Conservation (phyloP, 2,888 invertebrate species). For the Mechanitis mazaeus region DNA sequence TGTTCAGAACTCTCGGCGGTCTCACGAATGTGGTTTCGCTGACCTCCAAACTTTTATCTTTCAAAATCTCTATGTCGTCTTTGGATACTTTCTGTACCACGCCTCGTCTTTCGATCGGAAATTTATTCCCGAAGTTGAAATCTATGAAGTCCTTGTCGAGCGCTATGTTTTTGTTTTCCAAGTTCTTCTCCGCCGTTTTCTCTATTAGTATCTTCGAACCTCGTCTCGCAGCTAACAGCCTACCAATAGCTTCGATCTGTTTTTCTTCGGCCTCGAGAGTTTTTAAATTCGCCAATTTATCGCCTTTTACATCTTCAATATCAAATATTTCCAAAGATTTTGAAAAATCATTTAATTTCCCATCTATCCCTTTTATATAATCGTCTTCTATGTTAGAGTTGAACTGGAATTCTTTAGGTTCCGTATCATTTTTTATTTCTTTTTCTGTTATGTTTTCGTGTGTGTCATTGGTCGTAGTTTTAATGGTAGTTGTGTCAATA, state of each 20-base stretch:
- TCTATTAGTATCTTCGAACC: constrained; percentile 60
- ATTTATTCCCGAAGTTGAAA: constrained; percentile 61
- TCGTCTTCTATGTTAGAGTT: constrained; percentile 42
- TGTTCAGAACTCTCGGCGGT: constrained; percentile 61
- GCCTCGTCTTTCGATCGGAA: constrained; percentile 59
- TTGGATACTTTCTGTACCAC: constrained; percentile 61
- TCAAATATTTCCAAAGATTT: constrained; percentile 66
- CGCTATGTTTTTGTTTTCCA: constrained; percentile 58
- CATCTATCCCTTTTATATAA: constrained; percentile 62
- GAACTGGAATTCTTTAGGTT: constrained; percentile 41
- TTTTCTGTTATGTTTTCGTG: constrained; percentile 31
- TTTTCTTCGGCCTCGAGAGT: constrained; percentile 68
- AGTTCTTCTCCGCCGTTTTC: constrained; percentile 61
- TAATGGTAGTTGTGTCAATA: constrained; percentile 30
- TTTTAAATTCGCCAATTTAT: constrained; percentile 56
- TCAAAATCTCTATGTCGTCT: constrained; percentile 58
- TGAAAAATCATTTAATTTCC: constrained; percentile 61
- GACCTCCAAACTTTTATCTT: constrained; percentile 64
- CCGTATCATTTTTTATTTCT: constrained; percentile 39
- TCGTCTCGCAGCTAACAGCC: constrained; percentile 59
- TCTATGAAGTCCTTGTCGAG: constrained; percentile 57
- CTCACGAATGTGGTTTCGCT: constrained; percentile 66
- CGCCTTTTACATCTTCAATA: constrained; percentile 59
- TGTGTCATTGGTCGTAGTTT: constrained; percentile 26
- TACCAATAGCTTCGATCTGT: constrained; percentile 71